These are phyloP conservation scores for Gymnothorax javanicus DNA, from an alignment of 2,797 vertebrate genomes.

Conservation along the genomic window DNA sequence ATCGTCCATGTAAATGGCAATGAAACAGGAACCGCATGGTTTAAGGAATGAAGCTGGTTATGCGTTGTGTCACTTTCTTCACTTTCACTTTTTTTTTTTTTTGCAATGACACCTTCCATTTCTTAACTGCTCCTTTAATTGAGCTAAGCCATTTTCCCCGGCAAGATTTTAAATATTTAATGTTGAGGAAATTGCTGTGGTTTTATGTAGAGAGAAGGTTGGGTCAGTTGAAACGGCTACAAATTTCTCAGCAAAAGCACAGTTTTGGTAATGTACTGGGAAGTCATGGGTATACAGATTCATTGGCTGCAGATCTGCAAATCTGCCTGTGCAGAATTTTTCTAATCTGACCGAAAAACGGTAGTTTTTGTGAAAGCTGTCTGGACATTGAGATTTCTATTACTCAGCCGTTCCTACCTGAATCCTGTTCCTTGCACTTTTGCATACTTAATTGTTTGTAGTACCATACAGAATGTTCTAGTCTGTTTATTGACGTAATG, in stretches of 20 bases:
- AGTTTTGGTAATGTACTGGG: slow-evolving; percentile 11
- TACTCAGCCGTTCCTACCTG: background rate
- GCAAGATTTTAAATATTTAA: slow-evolving; percentile 15
- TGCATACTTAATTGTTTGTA: slow-evolving; percentile 46
- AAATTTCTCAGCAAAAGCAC: slow-evolving; percentile 1
- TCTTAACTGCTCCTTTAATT: slow-evolving; percentile 7
- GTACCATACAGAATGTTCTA: slow-evolving; percentile 47
- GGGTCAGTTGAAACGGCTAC: background rate
- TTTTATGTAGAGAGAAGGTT: slow-evolving; percentile 1
- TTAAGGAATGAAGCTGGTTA: slow-evolving; percentile 16
- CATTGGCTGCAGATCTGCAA: background rate
- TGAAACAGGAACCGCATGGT: slow-evolving; percentile 10
- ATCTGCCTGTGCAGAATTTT: slow-evolving; percentile 5
- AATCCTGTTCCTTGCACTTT: slow-evolving; percentile 47
- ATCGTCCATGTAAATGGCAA: slow-evolving; percentile 13
- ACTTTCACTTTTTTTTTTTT: background rate
- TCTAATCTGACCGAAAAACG: slow-evolving; percentile 16
- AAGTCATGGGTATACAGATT: background rate
- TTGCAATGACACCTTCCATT: background rate
- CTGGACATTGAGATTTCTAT: slow-evolving; percentile 8
- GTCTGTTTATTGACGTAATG: slow-evolving; percentile 60
- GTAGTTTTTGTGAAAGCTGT: background rate
- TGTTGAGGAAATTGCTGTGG: slow-evolving; percentile 1
- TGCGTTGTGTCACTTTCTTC: background rate
- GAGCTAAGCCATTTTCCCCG: background rate